Conservation (phyloP, 2,888 invertebrate species). For the Drosophila rellima region DNA sequence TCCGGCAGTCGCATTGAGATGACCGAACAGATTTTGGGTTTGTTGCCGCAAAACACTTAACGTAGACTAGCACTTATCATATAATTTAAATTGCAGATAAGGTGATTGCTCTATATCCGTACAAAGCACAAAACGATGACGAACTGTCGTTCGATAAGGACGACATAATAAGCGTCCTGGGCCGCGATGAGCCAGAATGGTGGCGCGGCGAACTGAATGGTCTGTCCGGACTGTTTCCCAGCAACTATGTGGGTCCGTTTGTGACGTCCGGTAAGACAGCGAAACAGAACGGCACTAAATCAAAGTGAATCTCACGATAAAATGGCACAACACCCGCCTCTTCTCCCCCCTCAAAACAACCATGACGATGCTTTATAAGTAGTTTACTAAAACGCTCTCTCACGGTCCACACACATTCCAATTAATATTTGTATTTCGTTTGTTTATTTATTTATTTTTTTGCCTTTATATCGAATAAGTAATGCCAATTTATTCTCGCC, state of each 20-base stretch:
- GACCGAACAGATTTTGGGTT: slow-evolving; percentile 86
- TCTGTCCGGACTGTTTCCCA: slow-evolving; percentile 96
- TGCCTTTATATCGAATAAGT: slow-evolving; percentile 58
- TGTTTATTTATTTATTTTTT: slow-evolving; percentile 18
- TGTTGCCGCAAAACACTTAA: not conserved
- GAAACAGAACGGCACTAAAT: slow-evolving; percentile 79
- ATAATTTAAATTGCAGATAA: slow-evolving; percentile 87
- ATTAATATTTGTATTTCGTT: slow-evolving; percentile 22
- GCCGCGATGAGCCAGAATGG: slow-evolving; percentile 98
- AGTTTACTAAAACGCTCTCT: slow-evolving; percentile 39
- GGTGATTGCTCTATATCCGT: slow-evolving; percentile 97
- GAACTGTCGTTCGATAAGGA: slow-evolving; percentile 97
- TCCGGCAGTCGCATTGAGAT: slow-evolving; percentile 89
- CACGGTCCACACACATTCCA: slow-evolving; percentile 52
- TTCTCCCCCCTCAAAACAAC: slow-evolving; percentile 24
- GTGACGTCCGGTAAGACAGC: slow-evolving; percentile 86
- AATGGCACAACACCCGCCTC: slow-evolving; percentile 1
- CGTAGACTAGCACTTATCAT: not conserved
- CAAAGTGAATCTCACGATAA: slow-evolving; percentile 64
- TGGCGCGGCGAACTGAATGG: slow-evolving; percentile 98
- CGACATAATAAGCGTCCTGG: slow-evolving; percentile 95
- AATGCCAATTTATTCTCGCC: slow-evolving; percentile 64
- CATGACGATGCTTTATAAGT: slow-evolving; percentile 57
- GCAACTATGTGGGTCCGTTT: slow-evolving; percentile 95
- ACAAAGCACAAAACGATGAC: slow-evolving; percentile 97